A percentile compares a stretch with the other conserved stretches of the same genome.
Conservation (phyloP, 1,140 invertebrate genomes). For the Pomacea maculata region DNA sequence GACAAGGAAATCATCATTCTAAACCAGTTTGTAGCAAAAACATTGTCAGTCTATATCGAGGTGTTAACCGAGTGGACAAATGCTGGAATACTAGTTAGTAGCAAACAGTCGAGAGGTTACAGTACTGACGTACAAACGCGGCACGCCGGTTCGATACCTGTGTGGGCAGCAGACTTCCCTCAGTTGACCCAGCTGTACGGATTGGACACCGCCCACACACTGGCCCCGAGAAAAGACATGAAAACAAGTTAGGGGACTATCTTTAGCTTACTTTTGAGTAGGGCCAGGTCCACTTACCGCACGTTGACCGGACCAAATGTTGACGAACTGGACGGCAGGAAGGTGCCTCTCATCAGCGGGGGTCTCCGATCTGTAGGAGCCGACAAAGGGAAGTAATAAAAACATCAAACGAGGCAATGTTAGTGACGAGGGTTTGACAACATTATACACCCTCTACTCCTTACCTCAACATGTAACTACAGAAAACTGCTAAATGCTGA, state of each 20-base stretch:
- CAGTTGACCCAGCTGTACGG: too few relatives aligned
- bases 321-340: slow-evolving; percentile 18
- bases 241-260: too few relatives aligned
- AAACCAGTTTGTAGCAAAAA: background rate
- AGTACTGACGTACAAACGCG: too few relatives aligned
- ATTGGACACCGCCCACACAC: too few relatives aligned
- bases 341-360: slow-evolving; percentile 43
- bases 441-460: background rate
- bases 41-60: background rate
- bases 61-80: background rate
- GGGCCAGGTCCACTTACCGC: slow-evolving; percentile 31
- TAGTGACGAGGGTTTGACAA: background rate
- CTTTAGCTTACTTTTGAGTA: too few relatives aligned
- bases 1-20: background rate
- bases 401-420: background rate
- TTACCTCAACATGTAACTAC: too few relatives aligned
- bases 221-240: too few relatives aligned
- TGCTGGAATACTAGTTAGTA: too few relatives aligned
- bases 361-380: slow-evolving; percentile 46
- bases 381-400: slow-evolving; percentile 7
- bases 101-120: too few relatives aligned
- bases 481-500: too few relatives aligned
- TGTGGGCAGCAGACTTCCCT: too few relatives aligned
- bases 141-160: too few relatives aligned
- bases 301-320: slow-evolving; percentile 41